Evolutionary conservation across 2,113 vertebrate genomes (phyloP).

Genomic region (Pleuronectes platessa): DNA sequence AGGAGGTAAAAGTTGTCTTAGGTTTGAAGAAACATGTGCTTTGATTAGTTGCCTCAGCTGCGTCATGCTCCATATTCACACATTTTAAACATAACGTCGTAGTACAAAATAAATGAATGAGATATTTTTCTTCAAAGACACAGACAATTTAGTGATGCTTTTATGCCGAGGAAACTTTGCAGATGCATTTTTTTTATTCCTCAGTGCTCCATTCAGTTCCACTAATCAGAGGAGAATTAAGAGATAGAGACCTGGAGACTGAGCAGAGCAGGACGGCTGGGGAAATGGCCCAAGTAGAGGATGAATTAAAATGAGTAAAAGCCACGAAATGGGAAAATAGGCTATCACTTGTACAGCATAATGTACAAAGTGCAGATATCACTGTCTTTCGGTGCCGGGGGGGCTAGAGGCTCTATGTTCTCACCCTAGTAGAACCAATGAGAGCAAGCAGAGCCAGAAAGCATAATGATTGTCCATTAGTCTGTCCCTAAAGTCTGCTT

Average conservation of each 20-base stretch:
- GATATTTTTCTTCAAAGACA: conserved; percentile 42
- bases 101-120: conserved; percentile 24
- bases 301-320: conserved; percentile 80
- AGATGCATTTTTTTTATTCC: conserved; percentile 38
- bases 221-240: conserved; percentile 68
- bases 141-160: conserved; percentile 39
- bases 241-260: conserved; percentile 68
- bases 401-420: conserved; percentile 62
- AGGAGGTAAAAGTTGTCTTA: conserved; percentile 38
- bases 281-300: conserved; percentile 70
- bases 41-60: conserved; percentile 40
- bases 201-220: conserved; percentile 51
- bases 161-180: conserved; percentile 53
- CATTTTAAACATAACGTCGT: conserved; percentile 22
- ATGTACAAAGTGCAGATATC: conserved; percentile 77
- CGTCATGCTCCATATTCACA: conserved; percentile 10
- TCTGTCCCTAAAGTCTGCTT: conserved; percentile 65
- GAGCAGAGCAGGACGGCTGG: conserved; percentile 52
- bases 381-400: conserved; percentile 61
- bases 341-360: conserved; percentile 71
- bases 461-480: conserved; percentile 70
- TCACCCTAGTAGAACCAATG: conserved; percentile 67
- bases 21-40: conserved; percentile 25
- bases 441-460: conserved; percentile 60
- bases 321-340: conserved; percentile 73